These are phyloP conservation scores for Xestia xanthographa DNA, from an alignment of 2,888 invertebrate species.

Conservation along the genomic window DNA sequence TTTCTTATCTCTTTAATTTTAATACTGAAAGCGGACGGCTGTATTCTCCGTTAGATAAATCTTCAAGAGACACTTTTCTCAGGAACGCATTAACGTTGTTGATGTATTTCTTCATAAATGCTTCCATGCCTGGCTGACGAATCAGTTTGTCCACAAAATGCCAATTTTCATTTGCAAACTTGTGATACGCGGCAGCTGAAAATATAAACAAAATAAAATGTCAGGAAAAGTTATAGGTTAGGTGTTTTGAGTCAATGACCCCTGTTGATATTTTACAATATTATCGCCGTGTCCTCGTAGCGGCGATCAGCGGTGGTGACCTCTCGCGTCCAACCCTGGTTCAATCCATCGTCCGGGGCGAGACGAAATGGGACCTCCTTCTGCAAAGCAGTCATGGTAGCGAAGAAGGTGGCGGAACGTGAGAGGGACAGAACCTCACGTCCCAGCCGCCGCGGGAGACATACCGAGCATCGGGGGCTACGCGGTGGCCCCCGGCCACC, in stretches of 20 bases:
- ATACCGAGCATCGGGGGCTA: too few species aligned
- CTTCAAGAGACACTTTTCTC: neutral
- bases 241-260: neutral
- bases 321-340: too few species aligned
- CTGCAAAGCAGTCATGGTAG: too few species aligned
- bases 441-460: too few species aligned
- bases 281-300: too few species aligned
- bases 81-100: conserved; percentile 26
- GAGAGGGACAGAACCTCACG: too few species aligned
- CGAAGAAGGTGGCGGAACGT: too few species aligned
- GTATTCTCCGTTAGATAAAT: conserved; percentile 17
- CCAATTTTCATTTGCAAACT: conserved; percentile 50
- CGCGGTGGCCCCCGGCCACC: too few species aligned
- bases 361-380: too few species aligned
- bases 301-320: too few species aligned
- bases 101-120: conserved; percentile 22
- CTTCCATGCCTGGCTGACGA: conserved; percentile 9
- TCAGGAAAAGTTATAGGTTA: neutral
- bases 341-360: too few species aligned
- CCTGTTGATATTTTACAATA: neutral
- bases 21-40: neutral
- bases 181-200: conserved; percentile 37
- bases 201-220: neutral
- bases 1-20: neutral
- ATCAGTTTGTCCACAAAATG: conserved; percentile 24